These are phyloP conservation scores for Dreissena polymorpha DNA, from an alignment of 1,140 invertebrate species.

Conservation along the genomic window DNA sequence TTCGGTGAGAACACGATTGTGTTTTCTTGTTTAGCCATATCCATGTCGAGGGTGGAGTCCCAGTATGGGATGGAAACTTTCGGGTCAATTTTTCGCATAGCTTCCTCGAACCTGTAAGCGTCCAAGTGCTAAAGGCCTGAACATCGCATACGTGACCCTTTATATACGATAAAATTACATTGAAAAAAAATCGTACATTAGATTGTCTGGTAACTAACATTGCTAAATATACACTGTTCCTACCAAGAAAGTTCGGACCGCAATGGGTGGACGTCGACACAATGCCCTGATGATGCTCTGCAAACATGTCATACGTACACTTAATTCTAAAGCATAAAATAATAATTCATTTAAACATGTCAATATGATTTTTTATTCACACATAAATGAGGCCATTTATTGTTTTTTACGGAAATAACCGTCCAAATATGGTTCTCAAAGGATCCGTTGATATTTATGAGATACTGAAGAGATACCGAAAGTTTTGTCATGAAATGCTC, in stretches of 20 bases:
- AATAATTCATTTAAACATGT: not conserved
- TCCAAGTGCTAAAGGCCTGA: not conserved
- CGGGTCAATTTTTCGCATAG: constrained; percentile 57
- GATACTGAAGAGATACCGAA: too few relatives aligned
- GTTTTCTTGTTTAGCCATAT: constrained; percentile 69
- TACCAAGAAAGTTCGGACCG: constrained; percentile 46
- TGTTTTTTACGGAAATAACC: too few relatives aligned
- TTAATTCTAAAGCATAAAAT: not conserved
- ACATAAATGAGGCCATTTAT: too few relatives aligned
- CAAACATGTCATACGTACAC: constrained; percentile 35
- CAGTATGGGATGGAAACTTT: constrained; percentile 77
- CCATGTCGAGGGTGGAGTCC: constrained; percentile 75
- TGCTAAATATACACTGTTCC: constrained; percentile 43
- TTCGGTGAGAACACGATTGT: constrained; percentile 75
- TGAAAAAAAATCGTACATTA: too few relatives aligned
- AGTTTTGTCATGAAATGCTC: too few relatives aligned
- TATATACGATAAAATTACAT: too few relatives aligned
- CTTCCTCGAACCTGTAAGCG: constrained; percentile 62
- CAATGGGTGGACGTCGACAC: constrained; percentile 14
- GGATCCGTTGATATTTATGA: too few relatives aligned
- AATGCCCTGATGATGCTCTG: constrained; percentile 27
- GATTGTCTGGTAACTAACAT: constrained; percentile 1
- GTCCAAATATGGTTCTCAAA: too few relatives aligned
- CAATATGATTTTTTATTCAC: not conserved
- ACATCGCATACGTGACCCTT: too few relatives aligned